Evolutionary conservation across 2,113 vertebrate species (phyloP).

Genomic region (Erpornis zantholeuca): DNA sequence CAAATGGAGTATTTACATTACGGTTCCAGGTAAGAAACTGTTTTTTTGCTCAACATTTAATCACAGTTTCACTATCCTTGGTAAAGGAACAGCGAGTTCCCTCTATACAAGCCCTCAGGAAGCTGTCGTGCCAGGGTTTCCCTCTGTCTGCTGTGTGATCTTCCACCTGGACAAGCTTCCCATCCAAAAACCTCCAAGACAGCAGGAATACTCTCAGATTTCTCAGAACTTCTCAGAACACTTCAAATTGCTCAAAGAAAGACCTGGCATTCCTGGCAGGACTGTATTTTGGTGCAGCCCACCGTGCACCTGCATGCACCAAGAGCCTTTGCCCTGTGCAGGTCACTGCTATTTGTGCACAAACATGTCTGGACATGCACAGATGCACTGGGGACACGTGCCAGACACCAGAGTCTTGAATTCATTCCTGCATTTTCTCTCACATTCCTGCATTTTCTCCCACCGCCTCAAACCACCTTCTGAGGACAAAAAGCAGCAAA

Average conservation of each 20-base stretch:
- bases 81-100: background rate
- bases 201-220: background rate
- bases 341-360: background rate
- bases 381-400: fast-evolving
- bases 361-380: background rate
- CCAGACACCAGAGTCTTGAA: background rate
- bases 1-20: background rate
- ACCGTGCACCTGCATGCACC: fast-evolving
- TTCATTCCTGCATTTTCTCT: background rate
- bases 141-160: background rate
- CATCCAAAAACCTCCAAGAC: background rate
- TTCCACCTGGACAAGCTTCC: background rate
- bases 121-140: background rate
- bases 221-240: background rate
- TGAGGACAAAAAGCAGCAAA: background rate
- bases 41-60: background rate
- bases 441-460: background rate
- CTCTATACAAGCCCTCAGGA: background rate
- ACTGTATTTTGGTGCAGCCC: background rate
- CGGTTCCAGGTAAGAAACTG: background rate
- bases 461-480: background rate
- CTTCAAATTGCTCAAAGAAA: background rate
- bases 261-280: background rate
- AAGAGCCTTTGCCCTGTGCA: background rate
- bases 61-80: background rate